Evolutionary conservation across 2,113 vertebrate species (phyloP).

Genomic region (Fulica atra): DNA sequence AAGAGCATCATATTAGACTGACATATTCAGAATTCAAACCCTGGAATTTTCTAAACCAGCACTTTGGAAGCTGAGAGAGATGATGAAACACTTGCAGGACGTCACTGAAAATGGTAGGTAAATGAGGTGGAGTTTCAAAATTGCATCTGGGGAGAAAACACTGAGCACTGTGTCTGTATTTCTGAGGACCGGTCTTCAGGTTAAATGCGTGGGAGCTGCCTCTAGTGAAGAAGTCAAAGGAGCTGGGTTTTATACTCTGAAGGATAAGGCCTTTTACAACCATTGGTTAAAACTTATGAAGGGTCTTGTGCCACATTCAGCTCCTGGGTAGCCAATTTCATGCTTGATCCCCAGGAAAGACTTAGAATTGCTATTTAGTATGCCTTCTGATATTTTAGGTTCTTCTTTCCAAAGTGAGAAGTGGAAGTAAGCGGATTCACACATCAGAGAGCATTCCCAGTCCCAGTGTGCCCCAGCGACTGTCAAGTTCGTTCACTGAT

Average conservation of each 20-base stretch:
- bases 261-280: background rate
- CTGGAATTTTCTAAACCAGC: background rate
- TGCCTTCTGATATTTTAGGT: background rate
- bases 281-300: background rate
- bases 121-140: background rate
- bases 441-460: background rate
- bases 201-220: background rate
- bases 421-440: background rate
- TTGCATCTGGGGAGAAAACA: background rate
- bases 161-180: background rate
- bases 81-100: background rate
- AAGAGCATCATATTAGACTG: background rate
- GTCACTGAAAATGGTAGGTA: background rate
- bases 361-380: background rate
- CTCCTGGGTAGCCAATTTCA: background rate
- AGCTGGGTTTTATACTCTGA: background rate
- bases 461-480: rapidly evolving
- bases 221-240: background rate
- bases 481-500: background rate
- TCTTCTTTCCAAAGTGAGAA: background rate
- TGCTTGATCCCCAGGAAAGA: background rate
- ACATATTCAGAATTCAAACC: background rate
- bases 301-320: background rate
- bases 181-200: background rate
- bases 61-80: background rate